These are phyloP conservation scores for Xenopus borealis DNA, from an alignment of 2,113 vertebrate species.

Conservation along the genomic window DNA sequence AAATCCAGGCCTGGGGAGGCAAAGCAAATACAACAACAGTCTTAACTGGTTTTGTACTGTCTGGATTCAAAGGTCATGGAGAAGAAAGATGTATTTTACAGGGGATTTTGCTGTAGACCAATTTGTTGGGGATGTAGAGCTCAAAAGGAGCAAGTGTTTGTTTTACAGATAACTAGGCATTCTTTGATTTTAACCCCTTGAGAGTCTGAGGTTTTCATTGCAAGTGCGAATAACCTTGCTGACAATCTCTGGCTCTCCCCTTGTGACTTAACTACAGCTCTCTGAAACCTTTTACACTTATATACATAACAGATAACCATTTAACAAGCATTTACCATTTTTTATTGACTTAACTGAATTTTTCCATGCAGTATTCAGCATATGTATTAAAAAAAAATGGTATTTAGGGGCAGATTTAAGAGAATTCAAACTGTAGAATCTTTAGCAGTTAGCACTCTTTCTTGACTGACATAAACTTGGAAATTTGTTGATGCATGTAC, in stretches of 20 bases:
- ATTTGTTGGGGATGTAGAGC: not conserved
- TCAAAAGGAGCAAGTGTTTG: not conserved
- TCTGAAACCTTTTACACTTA: not conserved
- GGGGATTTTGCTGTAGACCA: not conserved
- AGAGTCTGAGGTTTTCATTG: not conserved
- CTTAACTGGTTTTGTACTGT: not conserved
- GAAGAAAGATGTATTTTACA: constrained; percentile 6
- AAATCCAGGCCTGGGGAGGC: no score
- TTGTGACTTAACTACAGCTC: not conserved
- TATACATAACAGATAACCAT: not conserved
- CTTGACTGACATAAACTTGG: no score
- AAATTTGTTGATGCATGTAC: no score
- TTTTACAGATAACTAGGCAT: not conserved
- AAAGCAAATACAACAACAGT: constrained; percentile 1
- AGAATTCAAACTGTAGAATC: no score
- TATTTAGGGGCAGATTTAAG: no score
- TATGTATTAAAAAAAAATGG: no score
- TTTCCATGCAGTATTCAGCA: no score
- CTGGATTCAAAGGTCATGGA: constrained; percentile 17
- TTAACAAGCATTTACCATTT: no score
- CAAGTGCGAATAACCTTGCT: no score
- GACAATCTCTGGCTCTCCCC: no score
- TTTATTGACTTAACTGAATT: no score
- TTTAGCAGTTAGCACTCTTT: no score
- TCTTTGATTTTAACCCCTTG: not conserved